Evolutionary conservation across 2,113 vertebrate species (phyloP).

Genomic region (Podarcis muralis): DNA sequence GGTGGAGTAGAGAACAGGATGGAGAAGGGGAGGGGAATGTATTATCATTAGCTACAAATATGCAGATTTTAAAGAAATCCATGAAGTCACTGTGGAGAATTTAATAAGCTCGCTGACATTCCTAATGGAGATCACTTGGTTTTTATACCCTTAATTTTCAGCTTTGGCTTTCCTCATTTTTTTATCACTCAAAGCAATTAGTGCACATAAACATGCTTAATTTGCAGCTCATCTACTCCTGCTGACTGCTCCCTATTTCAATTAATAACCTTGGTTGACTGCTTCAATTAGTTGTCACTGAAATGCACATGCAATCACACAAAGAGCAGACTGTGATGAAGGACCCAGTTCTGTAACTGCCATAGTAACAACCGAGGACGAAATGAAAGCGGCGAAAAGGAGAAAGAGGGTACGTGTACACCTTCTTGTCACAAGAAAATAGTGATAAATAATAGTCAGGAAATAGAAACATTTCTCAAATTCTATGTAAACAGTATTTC

Average conservation of each 20-base stretch:
- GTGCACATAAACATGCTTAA: neutral
- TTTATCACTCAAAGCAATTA: neutral
- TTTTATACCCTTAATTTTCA: neutral
- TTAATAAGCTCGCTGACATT: neutral
- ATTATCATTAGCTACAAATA: neutral
- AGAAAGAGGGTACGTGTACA: neutral
- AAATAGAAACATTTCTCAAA: neutral
- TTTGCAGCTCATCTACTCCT: neutral
- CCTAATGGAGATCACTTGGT: neutral
- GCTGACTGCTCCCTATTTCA: neutral
- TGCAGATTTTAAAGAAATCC: neutral
- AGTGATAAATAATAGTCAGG: neutral
- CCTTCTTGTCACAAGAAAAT: neutral
- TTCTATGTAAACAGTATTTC: neutral
- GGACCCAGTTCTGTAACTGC: neutral
- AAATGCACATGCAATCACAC: neutral
- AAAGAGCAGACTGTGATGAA: constrained; percentile 2
- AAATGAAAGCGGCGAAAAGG: neutral
- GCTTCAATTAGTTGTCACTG: constrained; percentile 1
- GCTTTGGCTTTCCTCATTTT: neutral
- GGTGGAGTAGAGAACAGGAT: too few relatives aligned
- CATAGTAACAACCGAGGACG: neutral
- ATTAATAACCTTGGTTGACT: neutral
- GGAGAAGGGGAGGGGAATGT: too few relatives aligned
- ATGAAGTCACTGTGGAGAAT: constrained; percentile 4